Percentiles rank a stretch among this genome's conserved stretches.
phyloP scores from a whole-genome alignment of 2,797 vertebrate species.

The Macropodus opercularis region DNA sequence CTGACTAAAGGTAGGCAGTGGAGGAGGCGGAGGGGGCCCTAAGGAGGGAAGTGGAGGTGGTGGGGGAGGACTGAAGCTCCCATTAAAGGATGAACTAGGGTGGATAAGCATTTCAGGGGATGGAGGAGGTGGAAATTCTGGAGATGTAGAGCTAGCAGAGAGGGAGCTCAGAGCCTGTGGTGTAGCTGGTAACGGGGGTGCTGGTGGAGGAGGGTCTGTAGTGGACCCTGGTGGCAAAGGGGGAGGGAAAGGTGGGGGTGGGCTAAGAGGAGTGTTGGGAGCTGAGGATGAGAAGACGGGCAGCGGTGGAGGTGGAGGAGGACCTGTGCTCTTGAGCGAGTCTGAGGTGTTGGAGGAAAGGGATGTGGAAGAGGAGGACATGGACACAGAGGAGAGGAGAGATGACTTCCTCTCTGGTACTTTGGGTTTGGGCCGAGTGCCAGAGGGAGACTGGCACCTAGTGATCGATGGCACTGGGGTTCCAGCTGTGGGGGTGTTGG shows the following conservation, averaged over 20 bases:
- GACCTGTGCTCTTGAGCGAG: conserved; percentile 80
- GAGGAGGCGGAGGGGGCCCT: conserved; percentile 64
- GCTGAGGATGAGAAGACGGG: conserved; percentile 55
- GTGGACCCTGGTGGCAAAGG: conserved; percentile 56
- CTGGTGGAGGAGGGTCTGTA: conserved; percentile 59
- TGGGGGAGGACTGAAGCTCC: conserved; percentile 72
- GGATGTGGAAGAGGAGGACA: conserved; percentile 96
- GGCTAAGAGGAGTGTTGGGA: conserved; percentile 62
- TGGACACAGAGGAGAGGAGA: conserved; percentile 91
- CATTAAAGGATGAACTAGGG: conserved; percentile 69
- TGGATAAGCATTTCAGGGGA: conserved; percentile 83
- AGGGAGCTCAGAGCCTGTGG: conserved; percentile 46
- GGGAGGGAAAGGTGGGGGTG: conserved; percentile 73
- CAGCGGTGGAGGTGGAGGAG: conserved; percentile 60
- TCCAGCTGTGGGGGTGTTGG: conserved; percentile 95
- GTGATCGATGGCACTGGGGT: conserved; percentile 92
- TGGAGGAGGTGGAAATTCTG: conserved; percentile 89
- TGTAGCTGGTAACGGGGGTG: conserved; percentile 63
- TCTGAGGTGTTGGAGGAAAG: conserved; percentile 95
- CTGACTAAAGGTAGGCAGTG: conserved; percentile 63
- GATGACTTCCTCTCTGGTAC: conserved; percentile 98
- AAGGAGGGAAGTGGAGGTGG: conserved; percentile 55
- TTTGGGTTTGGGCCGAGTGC: conserved; percentile 87
- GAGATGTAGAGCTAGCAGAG: conserved; percentile 69
- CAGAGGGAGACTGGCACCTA: conserved; percentile 87